Evolutionary conservation across 2,113 vertebrate genomes (phyloP).

Genomic region (Jaculus jaculus): DNA sequence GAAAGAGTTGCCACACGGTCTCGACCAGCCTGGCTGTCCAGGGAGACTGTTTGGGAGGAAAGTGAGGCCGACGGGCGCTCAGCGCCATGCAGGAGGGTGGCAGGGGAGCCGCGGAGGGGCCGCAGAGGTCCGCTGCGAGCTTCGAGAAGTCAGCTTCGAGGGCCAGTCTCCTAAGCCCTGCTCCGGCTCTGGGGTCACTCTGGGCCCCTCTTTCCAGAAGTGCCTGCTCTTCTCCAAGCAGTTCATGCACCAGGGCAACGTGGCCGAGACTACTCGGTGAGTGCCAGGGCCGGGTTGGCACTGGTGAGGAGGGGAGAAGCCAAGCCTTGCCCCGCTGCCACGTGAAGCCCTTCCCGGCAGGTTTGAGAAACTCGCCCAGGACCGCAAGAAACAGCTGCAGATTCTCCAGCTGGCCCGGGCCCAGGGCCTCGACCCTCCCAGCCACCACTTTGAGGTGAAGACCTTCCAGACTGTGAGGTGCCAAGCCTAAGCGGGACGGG

Average conservation of each 20-base stretch:
- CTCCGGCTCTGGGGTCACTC: not conserved
- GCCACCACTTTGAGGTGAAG: conserved; percentile 95
- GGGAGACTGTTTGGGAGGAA: not conserved
- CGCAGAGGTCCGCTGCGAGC: not conserved
- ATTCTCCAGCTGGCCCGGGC: conserved; percentile 93
- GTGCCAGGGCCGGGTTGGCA: conserved; percentile 40
- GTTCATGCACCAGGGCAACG: conserved; percentile 95
- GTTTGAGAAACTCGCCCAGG: conserved; percentile 95
- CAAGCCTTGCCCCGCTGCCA: not conserved
- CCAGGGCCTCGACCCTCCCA: conserved; percentile 92
- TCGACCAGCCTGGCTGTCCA: not conserved
- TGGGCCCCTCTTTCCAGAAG: conserved; percentile 87
- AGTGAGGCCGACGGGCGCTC: too few relatives aligned
- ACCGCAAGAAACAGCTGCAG: conserved; percentile 93
- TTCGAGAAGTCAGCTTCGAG: not conserved
- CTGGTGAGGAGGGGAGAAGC: not conserved
- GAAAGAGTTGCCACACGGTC: not conserved
- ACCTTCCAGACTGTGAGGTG: conserved; percentile 95
- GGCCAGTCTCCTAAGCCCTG: not conserved
- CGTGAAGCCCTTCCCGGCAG: conserved; percentile 73
- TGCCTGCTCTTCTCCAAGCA: conserved; percentile 95
- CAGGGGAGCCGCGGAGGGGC: not conserved
- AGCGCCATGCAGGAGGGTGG: too few relatives aligned
- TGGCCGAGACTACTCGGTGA: conserved; percentile 94
- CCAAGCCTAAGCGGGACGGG: not conserved